Percentiles rank a stretch among this genome's conserved stretches.
phyloP scores from a whole-genome alignment of 2,888 invertebrate genomes.

The Argyresthia goedartella region DNA sequence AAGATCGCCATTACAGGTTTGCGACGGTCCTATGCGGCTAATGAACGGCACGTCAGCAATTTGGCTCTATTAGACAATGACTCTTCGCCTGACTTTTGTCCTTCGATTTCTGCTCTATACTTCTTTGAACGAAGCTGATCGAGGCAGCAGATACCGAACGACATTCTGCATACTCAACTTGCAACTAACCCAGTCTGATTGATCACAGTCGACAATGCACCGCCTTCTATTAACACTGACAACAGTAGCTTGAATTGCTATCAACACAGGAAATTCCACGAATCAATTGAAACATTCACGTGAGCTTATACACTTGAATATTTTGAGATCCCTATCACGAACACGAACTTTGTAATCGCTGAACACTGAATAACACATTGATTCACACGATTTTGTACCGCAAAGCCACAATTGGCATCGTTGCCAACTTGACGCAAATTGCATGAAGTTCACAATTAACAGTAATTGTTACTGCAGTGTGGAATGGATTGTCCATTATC shows the following conservation, averaged over 20 bases:
- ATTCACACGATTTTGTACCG: not conserved
- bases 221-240: conserved; percentile 54
- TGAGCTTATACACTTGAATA: not conserved
- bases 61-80: conserved; percentile 65
- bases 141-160: conserved; percentile 46
- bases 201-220: conserved; percentile 65
- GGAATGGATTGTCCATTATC: not conserved
- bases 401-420: conserved; percentile 21
- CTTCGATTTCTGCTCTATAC: conserved; percentile 55
- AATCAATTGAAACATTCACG: conserved; percentile 29
- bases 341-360: conserved; percentile 30
- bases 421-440: conserved; percentile 48
- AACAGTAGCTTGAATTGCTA: conserved; percentile 49
- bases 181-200: conserved; percentile 47
- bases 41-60: conserved; percentile 64
- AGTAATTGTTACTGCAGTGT: conserved; percentile 13
- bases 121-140: conserved; percentile 10
- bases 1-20: conserved; percentile 99
- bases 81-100: conserved; percentile 59
- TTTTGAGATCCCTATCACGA: conserved; percentile 20
- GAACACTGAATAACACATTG: conserved; percentile 27
- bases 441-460: conserved; percentile 44
- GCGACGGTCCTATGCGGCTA: conserved; percentile 69
- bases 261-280: conserved; percentile 63
- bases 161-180: conserved; percentile 52